Conservation (phyloP, 2,888 invertebrate genomes). For the Drosophila pseudotalamancana region DNA sequence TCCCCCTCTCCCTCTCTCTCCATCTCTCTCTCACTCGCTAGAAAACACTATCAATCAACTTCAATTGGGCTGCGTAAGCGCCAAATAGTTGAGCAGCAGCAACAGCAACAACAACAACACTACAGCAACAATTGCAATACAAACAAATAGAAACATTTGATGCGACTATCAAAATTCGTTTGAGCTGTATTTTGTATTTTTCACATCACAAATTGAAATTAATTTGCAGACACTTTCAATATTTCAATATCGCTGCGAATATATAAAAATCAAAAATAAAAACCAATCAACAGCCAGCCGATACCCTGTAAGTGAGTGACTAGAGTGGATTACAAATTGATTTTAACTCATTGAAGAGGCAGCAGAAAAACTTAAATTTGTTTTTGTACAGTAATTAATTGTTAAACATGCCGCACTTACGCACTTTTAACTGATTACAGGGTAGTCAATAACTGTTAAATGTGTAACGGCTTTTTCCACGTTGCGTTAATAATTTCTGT, state of each 20-base stretch:
- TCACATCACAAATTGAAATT: slow-evolving; percentile 71
- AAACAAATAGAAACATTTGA: slow-evolving; percentile 46
- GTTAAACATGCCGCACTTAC: neutral
- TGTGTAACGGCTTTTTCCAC: slow-evolving; percentile 47
- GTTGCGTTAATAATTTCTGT: slow-evolving; percentile 78
- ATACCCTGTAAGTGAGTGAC: neutral
- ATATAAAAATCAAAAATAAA: neutral
- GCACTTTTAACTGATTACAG: slow-evolving; percentile 8
- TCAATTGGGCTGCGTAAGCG: slow-evolving; percentile 74
- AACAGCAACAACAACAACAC: slow-evolving; percentile 33
- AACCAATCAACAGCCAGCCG: neutral
- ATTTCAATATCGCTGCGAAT: slow-evolving; percentile 52
- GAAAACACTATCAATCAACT: slow-evolving; percentile 66
- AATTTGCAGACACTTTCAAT: slow-evolving; percentile 80
- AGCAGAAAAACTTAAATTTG: too few relatives aligned
- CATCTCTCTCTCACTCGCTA: neutral
- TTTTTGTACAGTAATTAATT: neutral
- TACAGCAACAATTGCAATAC: slow-evolving; percentile 38
- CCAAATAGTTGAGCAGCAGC: slow-evolving; percentile 61
- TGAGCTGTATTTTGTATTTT: slow-evolving; percentile 15
- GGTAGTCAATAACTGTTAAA: slow-evolving; percentile 53
- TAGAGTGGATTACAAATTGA: neutral
- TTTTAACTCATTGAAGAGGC: neutral
- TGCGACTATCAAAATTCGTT: slow-evolving; percentile 56
- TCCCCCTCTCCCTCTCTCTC: neutral